These are phyloP conservation scores for Acropternis orthonyx DNA, from an alignment of 2,797 vertebrate species.

Conservation along the genomic window DNA sequence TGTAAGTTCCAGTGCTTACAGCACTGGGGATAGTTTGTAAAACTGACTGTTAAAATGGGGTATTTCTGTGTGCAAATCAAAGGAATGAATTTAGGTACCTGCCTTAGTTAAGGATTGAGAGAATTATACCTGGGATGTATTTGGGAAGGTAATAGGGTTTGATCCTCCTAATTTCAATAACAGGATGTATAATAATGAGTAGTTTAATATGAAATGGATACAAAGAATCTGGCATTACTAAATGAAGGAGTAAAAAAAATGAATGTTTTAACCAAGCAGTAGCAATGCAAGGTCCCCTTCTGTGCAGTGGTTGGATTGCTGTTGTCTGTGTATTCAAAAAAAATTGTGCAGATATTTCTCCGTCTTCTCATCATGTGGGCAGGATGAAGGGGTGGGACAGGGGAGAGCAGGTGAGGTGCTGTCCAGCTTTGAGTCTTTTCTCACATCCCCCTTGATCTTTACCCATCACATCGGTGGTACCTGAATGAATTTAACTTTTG, in stretches of 20 bases:
- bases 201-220: neutral
- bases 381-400: neutral
- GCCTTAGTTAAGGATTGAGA: neutral
- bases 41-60: neutral
- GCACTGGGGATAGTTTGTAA: neutral
- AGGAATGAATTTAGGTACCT: neutral
- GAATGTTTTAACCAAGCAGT: neutral
- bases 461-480: neutral
- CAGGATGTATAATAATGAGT: neutral
- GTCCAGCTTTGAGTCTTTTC: neutral
- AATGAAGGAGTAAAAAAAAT: neutral
- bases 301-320: neutral
- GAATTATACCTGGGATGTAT: accelerated
- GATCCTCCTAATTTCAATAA: neutral
- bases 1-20: neutral
- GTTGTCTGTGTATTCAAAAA: neutral
- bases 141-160: neutral
- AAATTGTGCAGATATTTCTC: neutral
- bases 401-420: neutral
- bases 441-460: neutral
- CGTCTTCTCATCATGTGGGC: neutral
- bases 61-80: neutral
- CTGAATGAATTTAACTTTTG: neutral
- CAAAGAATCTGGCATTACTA: neutral
- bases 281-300: neutral